Evolutionary conservation across 2,113 vertebrate genomes (phyloP), one percentile per base, ranked within the genome.

Genomic region (Apteryx owenii): DNA sequence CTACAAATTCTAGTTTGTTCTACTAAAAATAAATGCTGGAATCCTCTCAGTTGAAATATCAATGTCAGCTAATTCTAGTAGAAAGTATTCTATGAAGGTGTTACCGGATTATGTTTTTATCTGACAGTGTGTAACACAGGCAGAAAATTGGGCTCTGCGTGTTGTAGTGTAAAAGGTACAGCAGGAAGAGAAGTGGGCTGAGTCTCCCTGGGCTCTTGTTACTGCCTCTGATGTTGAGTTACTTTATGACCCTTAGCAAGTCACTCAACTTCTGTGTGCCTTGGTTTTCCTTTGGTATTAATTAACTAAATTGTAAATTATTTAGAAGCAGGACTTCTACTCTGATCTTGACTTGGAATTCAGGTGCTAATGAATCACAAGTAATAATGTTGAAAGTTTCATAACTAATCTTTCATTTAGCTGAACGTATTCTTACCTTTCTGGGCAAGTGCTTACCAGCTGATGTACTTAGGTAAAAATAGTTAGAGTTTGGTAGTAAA

Each of bases 241-340:
- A 62, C 68, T 96, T 93, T 85, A 88, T 95, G 91, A 81, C 89
- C 79, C 78, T 95, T 90, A 91, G 75, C 56, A 72, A 89, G 77
- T 89, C 77, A 64, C 86, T 90, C 87, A 61, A 9, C 48, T 90
- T 82, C 60, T 89, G 56, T 31, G 29, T 88, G 66, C 79, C 66
- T 95, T 90, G 26, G 44, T 93, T 95, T 96, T 82, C 78, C 87
- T 93, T 92, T 62, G 89, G 58, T 92, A 95, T 89, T 97, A 85
- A 94, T 89, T 95, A 96, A 95, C 88, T 95, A 95, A 73, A 90
- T 72, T 79, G 88, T 93, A 93, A 96, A 92, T 77, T 60, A 91
- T 95, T 91, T 46, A 81, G 77, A 88, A 95, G 61, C 78, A 65
- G 79, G 50, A 73, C 46, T 91, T 83, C 40, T 95, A 38, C 38